Evolutionary conservation across 2,888 invertebrate species (phyloP).

Genomic region (Antheraea yamamai): DNA sequence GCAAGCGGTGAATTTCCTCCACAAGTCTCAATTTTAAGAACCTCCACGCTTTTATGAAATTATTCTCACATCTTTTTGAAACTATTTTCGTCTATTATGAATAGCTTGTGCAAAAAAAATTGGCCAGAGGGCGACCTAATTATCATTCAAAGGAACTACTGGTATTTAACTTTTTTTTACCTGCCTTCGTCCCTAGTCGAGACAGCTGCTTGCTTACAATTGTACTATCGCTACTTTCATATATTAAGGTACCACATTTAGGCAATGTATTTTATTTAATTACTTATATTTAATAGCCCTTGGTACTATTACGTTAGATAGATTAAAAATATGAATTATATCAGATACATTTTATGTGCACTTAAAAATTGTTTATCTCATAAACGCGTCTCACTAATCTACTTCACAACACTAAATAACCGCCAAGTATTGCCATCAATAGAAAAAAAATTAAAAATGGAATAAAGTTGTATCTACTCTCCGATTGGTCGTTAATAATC

Average conservation of each 20-base stretch:
- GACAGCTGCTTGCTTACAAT: neutral
- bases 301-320: too few relatives aligned
- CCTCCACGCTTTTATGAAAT: neutral
- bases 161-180: neutral
- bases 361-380: neutral
- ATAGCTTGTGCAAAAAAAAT: neutral
- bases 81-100: neutral
- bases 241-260: neutral
- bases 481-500: conserved; percentile 2
- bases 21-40: neutral
- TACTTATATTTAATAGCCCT: neutral
- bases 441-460: neutral
- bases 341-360: too few relatives aligned
- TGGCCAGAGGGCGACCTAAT: neutral
- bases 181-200: neutral
- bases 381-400: neutral
- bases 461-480: neutral
- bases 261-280: neutral
- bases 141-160: too few relatives aligned
- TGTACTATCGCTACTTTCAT: neutral
- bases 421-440: neutral
- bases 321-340: too few relatives aligned
- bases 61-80: neutral
- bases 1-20: neutral
- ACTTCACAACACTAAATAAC: neutral